A percentile compares a stretch with the other conserved stretches of the same genome.
Conservation (phyloP, 2,888 invertebrate species). For the Polyploca ridens region DNA sequence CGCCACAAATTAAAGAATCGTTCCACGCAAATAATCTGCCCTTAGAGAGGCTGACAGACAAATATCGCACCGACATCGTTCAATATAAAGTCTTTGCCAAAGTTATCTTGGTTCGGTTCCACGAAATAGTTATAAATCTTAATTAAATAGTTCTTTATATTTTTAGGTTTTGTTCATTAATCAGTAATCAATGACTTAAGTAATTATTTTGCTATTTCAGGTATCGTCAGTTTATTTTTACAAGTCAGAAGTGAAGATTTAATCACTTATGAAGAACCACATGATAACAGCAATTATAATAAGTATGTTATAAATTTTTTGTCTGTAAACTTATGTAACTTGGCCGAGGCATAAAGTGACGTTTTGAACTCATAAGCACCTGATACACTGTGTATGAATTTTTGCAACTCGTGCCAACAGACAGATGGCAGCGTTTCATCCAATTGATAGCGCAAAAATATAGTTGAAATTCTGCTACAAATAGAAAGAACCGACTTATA, state of each 20-base stretch:
- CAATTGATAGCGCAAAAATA: no score
- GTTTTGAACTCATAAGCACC: no score
- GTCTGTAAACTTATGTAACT: no score
- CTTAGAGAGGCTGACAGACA: constrained; percentile 43
- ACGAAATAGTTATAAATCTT: not conserved
- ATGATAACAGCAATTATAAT: constrained; percentile 54
- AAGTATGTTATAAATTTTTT: constrained; percentile 49
- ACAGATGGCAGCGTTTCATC: no score
- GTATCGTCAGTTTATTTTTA: constrained; percentile 49
- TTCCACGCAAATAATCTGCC: constrained; percentile 62
- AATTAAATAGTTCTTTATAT: not conserved
- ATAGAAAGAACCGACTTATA: no score
- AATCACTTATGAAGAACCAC: not conserved
- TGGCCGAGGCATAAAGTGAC: no score
- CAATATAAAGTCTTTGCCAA: not conserved
- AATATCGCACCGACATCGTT: constrained; percentile 34
- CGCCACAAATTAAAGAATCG: constrained; percentile 79
- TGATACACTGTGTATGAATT: no score
- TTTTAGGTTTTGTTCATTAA: not conserved
- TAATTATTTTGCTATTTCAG: constrained; percentile 45
- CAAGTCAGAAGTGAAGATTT: constrained; percentile 46
- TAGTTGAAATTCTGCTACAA: no score
- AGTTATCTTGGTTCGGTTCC: not conserved
- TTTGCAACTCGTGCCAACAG: no score
- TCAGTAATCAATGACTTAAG: not conserved